phyloP scores from a whole-genome alignment of 2,113 vertebrate species.

The Agelaius phoeniceus region DNA sequence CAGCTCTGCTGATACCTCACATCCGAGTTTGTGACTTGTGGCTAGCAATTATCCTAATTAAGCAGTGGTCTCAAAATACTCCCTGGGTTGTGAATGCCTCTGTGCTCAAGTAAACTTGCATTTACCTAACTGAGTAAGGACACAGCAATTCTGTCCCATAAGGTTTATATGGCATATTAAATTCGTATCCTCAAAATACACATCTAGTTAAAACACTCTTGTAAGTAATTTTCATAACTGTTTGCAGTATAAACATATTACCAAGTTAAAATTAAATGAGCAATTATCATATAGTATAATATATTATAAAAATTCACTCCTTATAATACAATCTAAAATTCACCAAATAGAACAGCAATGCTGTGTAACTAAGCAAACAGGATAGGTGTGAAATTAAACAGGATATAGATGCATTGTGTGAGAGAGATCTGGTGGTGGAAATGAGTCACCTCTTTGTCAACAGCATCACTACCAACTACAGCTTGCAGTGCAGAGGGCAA shows the following conservation, averaged over 20 bases:
- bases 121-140: not conserved
- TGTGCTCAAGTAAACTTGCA: not conserved
- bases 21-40: not conserved
- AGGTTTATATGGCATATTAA: not conserved
- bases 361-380: constrained; percentile 38
- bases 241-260: not conserved
- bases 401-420: constrained; percentile 14
- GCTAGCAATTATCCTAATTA: not conserved
- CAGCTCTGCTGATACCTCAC: not conserved
- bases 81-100: not conserved
- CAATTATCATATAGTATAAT: not conserved
- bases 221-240: constrained; percentile 9
- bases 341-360: not conserved
- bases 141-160: not conserved
- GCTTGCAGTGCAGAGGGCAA: not conserved
- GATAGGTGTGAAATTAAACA: constrained; percentile 61
- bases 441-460: constrained; percentile 58
- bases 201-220: not conserved
- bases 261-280: constrained; percentile 35
- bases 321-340: not conserved
- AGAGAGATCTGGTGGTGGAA: constrained; percentile 8
- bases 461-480: not conserved
- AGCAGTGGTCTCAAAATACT: constrained; percentile 14
- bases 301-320: not conserved
- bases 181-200: not conserved